Conservation (phyloP, 30 jellyfish, hydroid and myxozoan genomes). For the Aurelia coerulea region DNA sequence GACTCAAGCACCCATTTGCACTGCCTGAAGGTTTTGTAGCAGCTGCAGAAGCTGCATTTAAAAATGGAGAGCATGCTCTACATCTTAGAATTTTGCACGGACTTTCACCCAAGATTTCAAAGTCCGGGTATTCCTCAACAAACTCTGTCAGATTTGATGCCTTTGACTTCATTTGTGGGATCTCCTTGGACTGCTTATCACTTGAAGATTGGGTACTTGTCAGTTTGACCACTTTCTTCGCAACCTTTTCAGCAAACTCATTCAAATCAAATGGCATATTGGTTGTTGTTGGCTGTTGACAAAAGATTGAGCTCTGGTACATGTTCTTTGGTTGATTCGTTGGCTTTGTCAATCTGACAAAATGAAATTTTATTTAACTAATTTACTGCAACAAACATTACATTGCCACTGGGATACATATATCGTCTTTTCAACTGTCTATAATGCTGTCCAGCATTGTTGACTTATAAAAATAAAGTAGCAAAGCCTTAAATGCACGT, state of each 20-base stretch:
- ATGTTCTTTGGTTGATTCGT: no score
- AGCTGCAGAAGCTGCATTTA: background rate
- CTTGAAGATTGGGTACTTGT: background rate
- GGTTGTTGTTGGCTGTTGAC: background rate
- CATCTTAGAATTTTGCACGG: background rate
- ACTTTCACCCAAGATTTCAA: background rate
- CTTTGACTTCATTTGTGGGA: background rate
- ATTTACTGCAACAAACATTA: no score
- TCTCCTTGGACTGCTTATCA: background rate
- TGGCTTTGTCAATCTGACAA: no score
- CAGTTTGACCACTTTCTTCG: background rate
- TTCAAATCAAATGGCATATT: background rate
- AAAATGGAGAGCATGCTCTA: background rate
- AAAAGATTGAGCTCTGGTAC: background rate
- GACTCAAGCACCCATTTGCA: background rate
- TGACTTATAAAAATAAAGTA: no score
- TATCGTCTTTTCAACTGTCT: no score
- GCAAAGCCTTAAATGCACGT: no score
- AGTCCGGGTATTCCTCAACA: background rate
- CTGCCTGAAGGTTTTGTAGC: background rate
- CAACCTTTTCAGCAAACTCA: slow-evolving; percentile 1
- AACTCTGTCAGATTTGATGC: background rate
- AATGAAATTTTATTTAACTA: no score
- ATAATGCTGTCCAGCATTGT: no score
- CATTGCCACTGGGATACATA: no score